Evolutionary conservation across 2,888 invertebrate genomes (phyloP), one percentile per base, ranked within the genome.

Genomic region (Thymelicus sylvestris): DNA sequence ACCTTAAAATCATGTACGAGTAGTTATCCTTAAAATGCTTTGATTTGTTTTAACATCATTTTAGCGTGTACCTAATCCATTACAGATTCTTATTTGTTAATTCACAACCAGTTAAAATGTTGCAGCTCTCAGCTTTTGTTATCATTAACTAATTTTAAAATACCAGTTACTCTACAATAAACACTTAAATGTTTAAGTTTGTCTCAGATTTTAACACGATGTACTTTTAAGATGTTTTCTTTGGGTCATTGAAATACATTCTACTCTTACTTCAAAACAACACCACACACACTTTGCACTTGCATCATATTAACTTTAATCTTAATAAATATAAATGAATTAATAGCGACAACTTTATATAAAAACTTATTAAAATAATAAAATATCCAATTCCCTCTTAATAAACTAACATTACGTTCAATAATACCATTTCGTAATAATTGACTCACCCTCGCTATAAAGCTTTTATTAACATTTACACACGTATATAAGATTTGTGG

Each of bases 181-280:
- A 91, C 91, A 90, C 88, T 85, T 76, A 74, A 81, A 77, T 68
- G 70, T 50, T 72, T 67, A 81, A 47, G 50, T 82, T 79, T 78
- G 77, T 80, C 77, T 73, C 79, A 75, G 60, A 24, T 82, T 73
- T 73, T 74, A 72, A 66, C 73, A 55, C 1, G 15, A 60, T 72
- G 63, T 73, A 72, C 72, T 78, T 83, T 91, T 92, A 91, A 90
- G 91, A 91, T 92, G 91, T 91, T 91, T 92, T 92, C 92, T 92
- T 86, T 69, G 47, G 41, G 69, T 75, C 64, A 47, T 72, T 39
- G 38, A 70, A 63, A 44, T 68, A 55, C 38, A 41, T 50, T 38
- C 61, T 65, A 48, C 68, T 57, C 65, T 66, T 52, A 79, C 77
- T 76, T n/a, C 48, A 19, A 48, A 62, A 63, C 55, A 57, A 78